A percentile compares a stretch with the other conserved stretches of the same genome.
Evolutionary conservation across 2,113 vertebrate genomes (phyloP).

Genomic region (Cyanocitta stelleri): DNA sequence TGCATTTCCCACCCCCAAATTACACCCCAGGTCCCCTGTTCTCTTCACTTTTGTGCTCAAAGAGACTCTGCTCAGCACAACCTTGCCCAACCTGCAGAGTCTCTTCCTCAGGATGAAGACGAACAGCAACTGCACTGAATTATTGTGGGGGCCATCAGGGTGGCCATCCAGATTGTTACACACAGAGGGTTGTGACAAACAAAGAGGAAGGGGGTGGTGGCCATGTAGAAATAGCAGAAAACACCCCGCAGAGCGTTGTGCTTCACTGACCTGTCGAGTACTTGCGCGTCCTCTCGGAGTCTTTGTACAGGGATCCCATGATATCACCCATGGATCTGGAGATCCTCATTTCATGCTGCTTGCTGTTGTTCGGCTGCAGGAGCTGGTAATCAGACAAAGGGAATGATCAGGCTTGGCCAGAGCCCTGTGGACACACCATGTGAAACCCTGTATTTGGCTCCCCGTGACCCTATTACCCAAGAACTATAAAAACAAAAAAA

Average conservation of each 20-base stretch:
- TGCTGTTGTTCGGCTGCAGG: conserved; percentile 85
- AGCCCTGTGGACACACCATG: neutral
- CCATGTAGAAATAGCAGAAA: neutral
- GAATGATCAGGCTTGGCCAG: neutral
- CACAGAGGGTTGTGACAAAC: neutral
- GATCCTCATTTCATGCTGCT: conserved; percentile 87
- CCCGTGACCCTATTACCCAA: neutral
- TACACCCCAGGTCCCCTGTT: neutral
- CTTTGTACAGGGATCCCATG: conserved; percentile 85
- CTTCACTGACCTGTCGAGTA: conserved; percentile 81
- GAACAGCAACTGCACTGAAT: neutral
- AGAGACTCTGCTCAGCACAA: neutral
- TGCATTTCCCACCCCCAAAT: neutral
- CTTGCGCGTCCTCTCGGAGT: conserved; percentile 83
- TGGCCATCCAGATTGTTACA: neutral
- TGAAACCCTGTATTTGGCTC: neutral
- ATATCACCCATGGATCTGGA: conserved; percentile 88
- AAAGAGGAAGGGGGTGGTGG: neutral
- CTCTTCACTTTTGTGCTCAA: neutral
- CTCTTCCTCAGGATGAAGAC: neutral
- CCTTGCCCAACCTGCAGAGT: rapidly evolving
- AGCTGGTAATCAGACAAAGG: conserved; percentile 62
- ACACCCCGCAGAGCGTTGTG: rapidly evolving
- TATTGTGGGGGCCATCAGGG: neutral
- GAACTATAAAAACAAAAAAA: neutral